Evolutionary conservation across 2,113 vertebrate genomes (phyloP), one percentile per base, ranked within the genome.

Genomic region (Murina feae): DNA sequence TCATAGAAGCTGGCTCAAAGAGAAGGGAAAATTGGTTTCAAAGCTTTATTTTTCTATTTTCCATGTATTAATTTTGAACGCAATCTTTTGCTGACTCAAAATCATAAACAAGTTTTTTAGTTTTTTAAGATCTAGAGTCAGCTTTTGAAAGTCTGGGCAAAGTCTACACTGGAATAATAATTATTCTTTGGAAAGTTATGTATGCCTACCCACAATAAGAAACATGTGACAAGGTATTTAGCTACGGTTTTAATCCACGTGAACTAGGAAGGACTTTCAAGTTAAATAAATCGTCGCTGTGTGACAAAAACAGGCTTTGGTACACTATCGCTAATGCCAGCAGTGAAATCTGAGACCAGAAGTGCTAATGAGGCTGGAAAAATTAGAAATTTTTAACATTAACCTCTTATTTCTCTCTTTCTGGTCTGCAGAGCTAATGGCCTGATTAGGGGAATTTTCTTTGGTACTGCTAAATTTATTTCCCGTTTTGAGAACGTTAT

Each of bases 281-380:
- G 86, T 94, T 90, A 93, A 97, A 94, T 97, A 94, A 97, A 97
- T 96, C 93, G 92, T 94, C 89, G 32, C 81, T 74, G 74, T 96
- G 85, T 94, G 91, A 97, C 91, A 93, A 88, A 94, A 96, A 82
- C 75, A 94, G 87, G 80, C 37, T 91, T 83, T 4, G 8, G 25
- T 93, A 60, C 5, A 20, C 20, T 6, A 18, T 55, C 1, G 32
- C 75, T 65, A 89, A 58, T 80, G 72, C 90, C 79, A 91, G 35
- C 63, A 55, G 55, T 79, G 96, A 94, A 94, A 93, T 78, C 84
- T 82, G 88, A 97, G 69, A 87, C 11, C 8, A 71, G 53, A 88
- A 79, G 88, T 78, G 79, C 87, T 97, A 89, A 95, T 76, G 74
- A 96, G 65, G 51, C 18, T 88, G 58, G 80, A 86, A 97, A 90